phyloP scores from a whole-genome alignment of 2,888 invertebrate genomes.

The Campoplex capitator region DNA sequence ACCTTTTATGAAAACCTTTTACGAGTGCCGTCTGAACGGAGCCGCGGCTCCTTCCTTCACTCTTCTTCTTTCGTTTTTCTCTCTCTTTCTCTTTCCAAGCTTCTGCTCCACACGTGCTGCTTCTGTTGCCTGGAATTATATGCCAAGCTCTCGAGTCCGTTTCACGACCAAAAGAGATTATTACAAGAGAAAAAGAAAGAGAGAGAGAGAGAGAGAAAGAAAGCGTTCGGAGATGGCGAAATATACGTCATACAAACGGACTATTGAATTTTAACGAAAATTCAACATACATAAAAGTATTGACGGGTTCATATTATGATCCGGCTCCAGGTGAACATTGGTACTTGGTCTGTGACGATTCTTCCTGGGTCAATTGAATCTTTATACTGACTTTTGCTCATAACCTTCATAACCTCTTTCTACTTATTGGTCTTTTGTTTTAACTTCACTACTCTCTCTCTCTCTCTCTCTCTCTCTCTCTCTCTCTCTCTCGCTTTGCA shows the following conservation, averaged over 20 bases:
- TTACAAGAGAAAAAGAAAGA: conserved; percentile 44
- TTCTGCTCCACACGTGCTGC: conserved; percentile 82
- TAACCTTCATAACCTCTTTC: conserved; percentile 16
- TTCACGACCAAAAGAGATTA: conserved; percentile 67
- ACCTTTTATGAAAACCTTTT: conserved; percentile 82
- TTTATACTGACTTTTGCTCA: conserved; percentile 29
- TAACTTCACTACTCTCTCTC: conserved; percentile 60
- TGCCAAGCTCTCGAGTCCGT: conserved; percentile 62
- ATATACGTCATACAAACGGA: conserved; percentile 58
- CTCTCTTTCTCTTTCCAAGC: conserved; percentile 64
- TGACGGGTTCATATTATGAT: conserved; percentile 18
- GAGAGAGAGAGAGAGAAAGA: not conserved
- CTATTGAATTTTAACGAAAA: conserved; percentile 61
- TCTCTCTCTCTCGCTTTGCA: conserved; percentile 11
- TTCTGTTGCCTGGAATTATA: conserved; percentile 70
- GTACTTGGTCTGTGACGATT: conserved; percentile 67
- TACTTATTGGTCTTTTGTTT: conserved; percentile 24
- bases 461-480: conserved; percentile 60
- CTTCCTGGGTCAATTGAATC: conserved; percentile 79
- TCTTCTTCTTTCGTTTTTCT: conserved; percentile 41
- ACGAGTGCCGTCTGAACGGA: conserved; percentile 78
- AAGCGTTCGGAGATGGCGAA: conserved; percentile 30
- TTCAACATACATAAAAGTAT: conserved; percentile 35
- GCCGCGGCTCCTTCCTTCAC: conserved; percentile 66
- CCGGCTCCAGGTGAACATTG: conserved; percentile 41